Evolutionary conservation across 2,797 vertebrate species (phyloP), one percentile per base, ranked within the genome.

Genomic region (Halcyon smyrnensis): DNA sequence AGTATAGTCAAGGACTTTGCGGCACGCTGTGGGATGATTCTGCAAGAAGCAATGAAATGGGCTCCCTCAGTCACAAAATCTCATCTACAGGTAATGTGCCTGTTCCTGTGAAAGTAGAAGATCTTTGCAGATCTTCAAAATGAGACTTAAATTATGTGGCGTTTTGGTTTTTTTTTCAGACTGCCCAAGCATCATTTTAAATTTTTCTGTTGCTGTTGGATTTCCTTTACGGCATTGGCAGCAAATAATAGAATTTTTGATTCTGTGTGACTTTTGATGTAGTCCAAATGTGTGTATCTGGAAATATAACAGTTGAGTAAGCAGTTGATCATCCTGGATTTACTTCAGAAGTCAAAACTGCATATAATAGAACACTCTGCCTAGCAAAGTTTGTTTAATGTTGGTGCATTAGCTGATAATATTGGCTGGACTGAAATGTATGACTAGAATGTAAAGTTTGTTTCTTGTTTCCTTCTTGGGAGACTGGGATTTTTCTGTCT

Each of bases 31-130:
- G 99, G 99, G 51, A 99, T 99, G 98, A 99, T 99, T 95, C 98
- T 99, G 18, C 99, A 99, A 87, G 99, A 99, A 93, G 99, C 99
- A 16, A 99, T 99, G 99, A 99, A 99, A 92, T 99, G 99, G 99
- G 99, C 99, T 4, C 99, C 99, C 12, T 99, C 99, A 0, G 99
- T 99, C 95, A 99, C 99, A 80, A 99, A 99, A 97, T 99, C 99
- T 80, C 99, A 99, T 92, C 97, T 99, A 17, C 99, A 99, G 99
- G 99, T 99, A 96, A 84, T 60, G 43, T 45, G 28, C 20, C 37
- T 80, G 15, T 48, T 77, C 56, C 57, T 87, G 12, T 53, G 77
- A 70, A 54, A 62, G 20, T 80, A 36, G 15, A 37, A n/a, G 8
- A 19, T 53, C 39, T 59, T 87, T 76, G 7, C 8, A 28, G 2